phyloP scores from a whole-genome alignment of 2,888 invertebrate species.

The Dinocampus coccinellae region DNA sequence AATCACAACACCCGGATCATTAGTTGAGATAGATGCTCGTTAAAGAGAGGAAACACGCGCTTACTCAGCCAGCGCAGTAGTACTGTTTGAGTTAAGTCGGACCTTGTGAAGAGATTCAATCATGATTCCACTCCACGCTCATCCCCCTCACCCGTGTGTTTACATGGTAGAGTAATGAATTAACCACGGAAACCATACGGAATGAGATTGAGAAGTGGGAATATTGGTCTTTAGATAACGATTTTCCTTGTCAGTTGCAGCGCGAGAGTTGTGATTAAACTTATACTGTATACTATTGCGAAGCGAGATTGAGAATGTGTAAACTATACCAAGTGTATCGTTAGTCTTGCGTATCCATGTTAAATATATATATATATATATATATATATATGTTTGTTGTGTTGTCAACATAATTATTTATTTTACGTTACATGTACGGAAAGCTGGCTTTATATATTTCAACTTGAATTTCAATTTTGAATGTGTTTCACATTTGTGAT shows the following conservation, averaged over 20 bases:
- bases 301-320: neutral
- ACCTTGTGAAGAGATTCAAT: slow-evolving; percentile 24
- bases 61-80: neutral
- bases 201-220: slow-evolving; percentile 36
- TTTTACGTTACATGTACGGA: neutral
- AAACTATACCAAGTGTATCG: neutral
- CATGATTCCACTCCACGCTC: slow-evolving; percentile 18
- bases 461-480: neutral
- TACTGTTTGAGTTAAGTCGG: neutral
- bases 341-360: neutral
- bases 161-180: slow-evolving; percentile 35
- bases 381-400: neutral
- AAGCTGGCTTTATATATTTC: neutral
- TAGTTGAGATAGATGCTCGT: slow-evolving; percentile 35
- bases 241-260: slow-evolving; percentile 3
- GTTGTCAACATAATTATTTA: neutral
- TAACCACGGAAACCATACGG: slow-evolving; percentile 34
- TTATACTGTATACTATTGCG: neutral
- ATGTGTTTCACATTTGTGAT: neutral
- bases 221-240: slow-evolving; percentile 37
- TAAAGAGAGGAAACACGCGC: slow-evolving; percentile 25
- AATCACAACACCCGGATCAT: slow-evolving; percentile 32
- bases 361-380: neutral
- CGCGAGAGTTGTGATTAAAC: neutral
- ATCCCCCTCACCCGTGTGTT: slow-evolving; percentile 14